These are phyloP conservation scores for Aspidiotus destructor DNA, from an alignment of 2,888 invertebrate species.

Conservation along the genomic window DNA sequence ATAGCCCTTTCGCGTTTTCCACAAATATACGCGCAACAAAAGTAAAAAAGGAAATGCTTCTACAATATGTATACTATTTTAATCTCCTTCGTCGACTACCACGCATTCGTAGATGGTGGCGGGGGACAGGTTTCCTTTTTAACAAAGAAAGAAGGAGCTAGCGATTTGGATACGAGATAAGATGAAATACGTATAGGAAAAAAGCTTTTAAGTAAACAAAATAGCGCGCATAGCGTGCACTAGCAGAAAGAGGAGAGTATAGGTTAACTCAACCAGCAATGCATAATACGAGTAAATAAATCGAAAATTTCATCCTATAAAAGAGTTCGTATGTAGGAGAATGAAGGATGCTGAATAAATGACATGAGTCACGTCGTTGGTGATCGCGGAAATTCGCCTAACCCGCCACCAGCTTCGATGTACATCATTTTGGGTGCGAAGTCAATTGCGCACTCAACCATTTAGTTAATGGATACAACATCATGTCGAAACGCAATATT, in stretches of 20 bases:
- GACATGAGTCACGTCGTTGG: too few relatives aligned
- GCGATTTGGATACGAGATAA: slow-evolving; percentile 12
- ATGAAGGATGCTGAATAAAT: too few relatives aligned
- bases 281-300: too few relatives aligned
- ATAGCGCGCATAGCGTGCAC: not conserved
- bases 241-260: not conserved
- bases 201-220: slow-evolving; percentile 3
- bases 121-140: not conserved
- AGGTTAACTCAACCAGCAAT: too few relatives aligned
- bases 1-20: not conserved
- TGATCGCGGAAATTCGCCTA: too few relatives aligned
- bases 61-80: not conserved
- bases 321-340: too few relatives aligned
- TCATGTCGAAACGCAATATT: not conserved
- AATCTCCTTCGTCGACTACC: not conserved
- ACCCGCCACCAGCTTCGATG: too few relatives aligned
- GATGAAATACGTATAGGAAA: not conserved
- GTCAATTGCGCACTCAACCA: slow-evolving; percentile 9
- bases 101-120: not conserved
- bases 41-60: not conserved
- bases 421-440: not conserved
- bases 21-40: not conserved
- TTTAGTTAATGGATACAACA: slow-evolving; percentile 7
- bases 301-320: too few relatives aligned
- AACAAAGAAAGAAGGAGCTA: slow-evolving; percentile 3